Percentiles rank a stretch among this genome's conserved stretches.
phyloP scores from a whole-genome alignment of 2,888 invertebrate species.

The Hirtodrosophila alboralis region DNA sequence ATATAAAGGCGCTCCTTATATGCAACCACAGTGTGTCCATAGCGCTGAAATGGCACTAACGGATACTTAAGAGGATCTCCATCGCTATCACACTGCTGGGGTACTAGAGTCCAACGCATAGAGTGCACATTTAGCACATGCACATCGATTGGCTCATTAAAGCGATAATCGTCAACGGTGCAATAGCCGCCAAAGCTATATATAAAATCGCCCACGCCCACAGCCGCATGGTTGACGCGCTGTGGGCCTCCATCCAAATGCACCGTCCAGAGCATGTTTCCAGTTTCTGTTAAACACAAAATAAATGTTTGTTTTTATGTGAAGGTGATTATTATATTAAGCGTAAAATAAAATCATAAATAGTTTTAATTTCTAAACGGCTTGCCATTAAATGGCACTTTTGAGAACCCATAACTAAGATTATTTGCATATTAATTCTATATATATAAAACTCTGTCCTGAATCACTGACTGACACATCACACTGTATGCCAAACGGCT shows the following conservation, averaged over 20 bases:
- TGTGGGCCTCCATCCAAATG: conserved; percentile 95
- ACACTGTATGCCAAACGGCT: too few species aligned
- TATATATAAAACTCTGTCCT: too few species aligned
- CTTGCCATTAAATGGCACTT: too few species aligned
- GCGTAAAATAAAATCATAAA: too few species aligned
- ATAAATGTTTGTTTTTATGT: too few species aligned
- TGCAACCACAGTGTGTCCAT: conserved; percentile 95
- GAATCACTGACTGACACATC: too few species aligned
- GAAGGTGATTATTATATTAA: too few species aligned
- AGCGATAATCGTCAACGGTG: conserved; percentile 89
- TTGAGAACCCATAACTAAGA: too few species aligned
- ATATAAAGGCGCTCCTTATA: conserved; percentile 90
- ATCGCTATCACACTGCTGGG: conserved; percentile 85
- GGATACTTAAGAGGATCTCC: conserved; percentile 84
- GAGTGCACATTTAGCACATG: conserved; percentile 92
- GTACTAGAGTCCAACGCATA: conserved; percentile 86
- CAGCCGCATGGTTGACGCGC: conserved; percentile 96
- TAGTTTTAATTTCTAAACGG: too few species aligned
- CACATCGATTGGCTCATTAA: conserved; percentile 92
- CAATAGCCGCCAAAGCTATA: conserved; percentile 97
- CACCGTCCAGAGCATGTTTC: conserved; percentile 91
- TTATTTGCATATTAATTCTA: too few species aligned
- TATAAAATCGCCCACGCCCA: conserved; percentile 90
- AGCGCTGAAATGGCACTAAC: conserved; percentile 90
- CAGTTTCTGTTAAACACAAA: conserved; percentile 6